Evolutionary conservation across 1,140 invertebrate species (phyloP).

Genomic region (Temnothorax nylanderi): DNA sequence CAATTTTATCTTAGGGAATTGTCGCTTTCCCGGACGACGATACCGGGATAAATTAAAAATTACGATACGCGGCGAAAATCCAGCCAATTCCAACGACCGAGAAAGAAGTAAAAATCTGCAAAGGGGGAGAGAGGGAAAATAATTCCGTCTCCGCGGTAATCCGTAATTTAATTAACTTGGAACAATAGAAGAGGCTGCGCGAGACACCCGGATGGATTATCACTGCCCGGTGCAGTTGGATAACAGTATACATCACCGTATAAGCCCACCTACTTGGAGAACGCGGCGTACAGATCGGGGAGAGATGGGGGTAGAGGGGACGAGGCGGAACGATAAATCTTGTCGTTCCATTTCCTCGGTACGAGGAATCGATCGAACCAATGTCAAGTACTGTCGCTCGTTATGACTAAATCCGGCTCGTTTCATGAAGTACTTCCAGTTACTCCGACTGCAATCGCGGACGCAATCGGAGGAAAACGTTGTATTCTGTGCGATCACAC

Average conservation of each 20-base stretch:
- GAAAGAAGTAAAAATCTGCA: slow-evolving; percentile 1
- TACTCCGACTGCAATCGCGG: background rate
- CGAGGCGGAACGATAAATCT: slow-evolving; percentile 24
- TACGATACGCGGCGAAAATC: slow-evolving; percentile 6
- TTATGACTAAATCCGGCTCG: slow-evolving; percentile 39
- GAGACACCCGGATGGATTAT: slow-evolving; percentile 55
- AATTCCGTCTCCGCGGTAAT: slow-evolving; percentile 45
- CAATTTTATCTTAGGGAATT: slow-evolving; percentile 20
- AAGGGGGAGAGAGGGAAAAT: background rate
- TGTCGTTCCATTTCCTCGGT: slow-evolving; percentile 39
- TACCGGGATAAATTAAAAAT: slow-evolving; percentile 45
- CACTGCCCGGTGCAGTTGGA: slow-evolving; percentile 42
- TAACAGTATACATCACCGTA: slow-evolving; percentile 54
- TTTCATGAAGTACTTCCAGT: slow-evolving; percentile 3
- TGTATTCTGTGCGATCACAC: background rate
- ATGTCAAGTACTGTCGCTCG: slow-evolving; percentile 48
- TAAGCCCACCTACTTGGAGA: slow-evolving; percentile 52
- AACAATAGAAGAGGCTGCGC: slow-evolving; percentile 46
- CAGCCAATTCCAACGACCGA: background rate
- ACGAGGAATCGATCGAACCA: slow-evolving; percentile 30
- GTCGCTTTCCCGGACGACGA: background rate
- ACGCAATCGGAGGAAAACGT: background rate
- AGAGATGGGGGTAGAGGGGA: no score
- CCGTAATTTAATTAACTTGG: slow-evolving; percentile 55
- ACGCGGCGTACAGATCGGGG: background rate